phyloP scores from a whole-genome alignment of 1,140 invertebrate genomes.

The Drosophila guanche region DNA sequence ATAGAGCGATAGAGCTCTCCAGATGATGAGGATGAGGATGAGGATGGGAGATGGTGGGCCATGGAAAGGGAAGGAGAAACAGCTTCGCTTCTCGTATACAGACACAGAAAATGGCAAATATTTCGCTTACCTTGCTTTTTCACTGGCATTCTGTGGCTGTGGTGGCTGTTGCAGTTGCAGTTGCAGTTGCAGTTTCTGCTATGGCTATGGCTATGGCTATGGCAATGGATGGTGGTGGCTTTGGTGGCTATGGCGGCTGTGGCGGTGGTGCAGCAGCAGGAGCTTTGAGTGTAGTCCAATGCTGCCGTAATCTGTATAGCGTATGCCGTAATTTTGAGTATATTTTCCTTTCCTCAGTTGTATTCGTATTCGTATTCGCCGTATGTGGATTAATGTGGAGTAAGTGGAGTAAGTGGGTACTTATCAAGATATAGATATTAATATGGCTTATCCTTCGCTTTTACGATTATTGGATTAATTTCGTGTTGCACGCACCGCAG shows the following conservation, averaged over 20 bases:
- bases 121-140: slow-evolving; percentile 72
- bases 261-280: slow-evolving; percentile 35
- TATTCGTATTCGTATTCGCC: slow-evolving; percentile 32
- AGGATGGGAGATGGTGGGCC: too few relatives aligned
- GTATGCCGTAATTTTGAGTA: slow-evolving; percentile 53
- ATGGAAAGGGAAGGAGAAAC: background rate
- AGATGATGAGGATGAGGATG: too few relatives aligned
- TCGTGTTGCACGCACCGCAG: too few relatives aligned
- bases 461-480: too few relatives aligned
- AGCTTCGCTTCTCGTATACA: background rate
- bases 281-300: slow-evolving; percentile 42
- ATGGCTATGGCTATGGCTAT: slow-evolving; percentile 29
- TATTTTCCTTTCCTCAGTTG: slow-evolving; percentile 12
- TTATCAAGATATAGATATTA: too few relatives aligned
- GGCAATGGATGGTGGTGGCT: slow-evolving; percentile 18
- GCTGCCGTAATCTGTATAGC: slow-evolving; percentile 39
- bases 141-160: slow-evolving; percentile 71
- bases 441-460: too few relatives aligned
- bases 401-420: background rate
- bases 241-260: slow-evolving; percentile 30
- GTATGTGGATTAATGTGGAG: slow-evolving; percentile 7
- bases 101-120: slow-evolving; percentile 13
- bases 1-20: too few relatives aligned
- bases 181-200: slow-evolving; percentile 21
- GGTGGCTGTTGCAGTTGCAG: slow-evolving; percentile 3